A percentile compares a stretch with the other conserved stretches of the same genome.
Conservation (phyloP, 2,113 vertebrate genomes). For the Nibea albiflora region DNA sequence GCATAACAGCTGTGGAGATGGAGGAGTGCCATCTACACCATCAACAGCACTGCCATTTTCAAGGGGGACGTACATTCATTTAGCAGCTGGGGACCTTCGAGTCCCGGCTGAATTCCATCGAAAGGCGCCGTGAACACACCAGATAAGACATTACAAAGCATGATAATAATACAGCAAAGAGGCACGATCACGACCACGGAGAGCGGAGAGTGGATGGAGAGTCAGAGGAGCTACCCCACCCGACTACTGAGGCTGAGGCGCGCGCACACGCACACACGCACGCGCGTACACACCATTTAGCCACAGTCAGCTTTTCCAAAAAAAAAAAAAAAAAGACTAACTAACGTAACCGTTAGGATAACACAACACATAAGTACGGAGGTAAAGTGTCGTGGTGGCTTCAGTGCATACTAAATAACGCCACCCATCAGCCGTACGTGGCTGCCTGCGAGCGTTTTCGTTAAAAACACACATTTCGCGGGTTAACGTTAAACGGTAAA, state of each 20-base stretch:
- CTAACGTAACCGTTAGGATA: background rate
- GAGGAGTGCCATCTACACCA: conserved; percentile 61
- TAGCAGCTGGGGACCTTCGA: background rate
- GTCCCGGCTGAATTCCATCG: background rate
- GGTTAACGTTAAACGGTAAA: background rate
- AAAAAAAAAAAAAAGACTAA: background rate
- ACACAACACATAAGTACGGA: background rate
- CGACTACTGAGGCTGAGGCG: conserved; percentile 30
- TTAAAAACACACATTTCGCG: background rate
- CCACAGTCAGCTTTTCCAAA: conserved; percentile 3
- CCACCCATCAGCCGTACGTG: background rate
- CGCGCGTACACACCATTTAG: background rate
- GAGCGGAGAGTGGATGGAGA: conserved; percentile 17
- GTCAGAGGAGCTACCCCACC: conserved; percentile 61
- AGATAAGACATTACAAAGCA: no score
- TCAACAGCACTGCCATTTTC: conserved; percentile 61
- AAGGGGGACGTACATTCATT: conserved; percentile 26
- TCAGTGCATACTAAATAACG: background rate
- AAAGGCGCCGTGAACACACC: no score
- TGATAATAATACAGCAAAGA: background rate
- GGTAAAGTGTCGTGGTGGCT: background rate
- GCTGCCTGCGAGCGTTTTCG: background rate
- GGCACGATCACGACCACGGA: background rate
- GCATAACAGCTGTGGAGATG: conserved; percentile 76
- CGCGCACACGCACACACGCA: background rate